Evolutionary conservation across 2,113 vertebrate genomes (phyloP), one percentile per base, ranked within the genome.

Genomic region (Plectropomus leopardus): DNA sequence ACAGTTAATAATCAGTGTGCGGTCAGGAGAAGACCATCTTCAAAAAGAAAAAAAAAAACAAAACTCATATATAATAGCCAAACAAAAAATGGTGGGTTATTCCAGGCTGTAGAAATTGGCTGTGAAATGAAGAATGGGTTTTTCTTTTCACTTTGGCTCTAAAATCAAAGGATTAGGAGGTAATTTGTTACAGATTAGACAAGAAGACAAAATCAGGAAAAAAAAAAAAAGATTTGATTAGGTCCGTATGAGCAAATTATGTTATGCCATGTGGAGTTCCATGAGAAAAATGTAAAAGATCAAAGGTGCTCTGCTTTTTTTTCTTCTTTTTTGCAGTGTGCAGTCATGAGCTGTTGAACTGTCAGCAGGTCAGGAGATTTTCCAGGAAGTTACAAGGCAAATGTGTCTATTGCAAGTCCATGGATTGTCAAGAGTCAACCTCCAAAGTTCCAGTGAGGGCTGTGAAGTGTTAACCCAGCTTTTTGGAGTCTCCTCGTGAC

Each of bases 101-200:
- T 69, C 32, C 53, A 73, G 67, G 34, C 42, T 72, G 58, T 30
- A 28, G 19, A 55, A 51, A 17, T 19, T 17, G 42, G 10, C 50
- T 24, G 26, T 54, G 21, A 84, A 73, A 78, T 73, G 45, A 73
- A 57, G 28, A 71, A 13, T 34, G n/a, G n/a, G 21, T 16, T n/a
- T 59, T 50, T 44, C 32, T 61, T 55, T 57, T 55, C 71, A 89
- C 90, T 91, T 92, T 92, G 92, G 91, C 72, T 90, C 86, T 89
- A 87, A 89, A 32, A 83, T 86, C 54, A 84, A 58, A 86, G 34
- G 67, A 87, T 85, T 82, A 87, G 83, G 87, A 92, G 91, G 91
- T 93, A 86, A 86, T 87, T 86, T 88, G 86, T 92, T 88, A 92
- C 61, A 85, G 82, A 86, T 89, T 60, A 85, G 66, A 88, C 50